Evolutionary conservation across 2,888 invertebrate species (phyloP), one percentile per base, ranked within the genome.

Genomic region (Artemia sinica): DNA sequence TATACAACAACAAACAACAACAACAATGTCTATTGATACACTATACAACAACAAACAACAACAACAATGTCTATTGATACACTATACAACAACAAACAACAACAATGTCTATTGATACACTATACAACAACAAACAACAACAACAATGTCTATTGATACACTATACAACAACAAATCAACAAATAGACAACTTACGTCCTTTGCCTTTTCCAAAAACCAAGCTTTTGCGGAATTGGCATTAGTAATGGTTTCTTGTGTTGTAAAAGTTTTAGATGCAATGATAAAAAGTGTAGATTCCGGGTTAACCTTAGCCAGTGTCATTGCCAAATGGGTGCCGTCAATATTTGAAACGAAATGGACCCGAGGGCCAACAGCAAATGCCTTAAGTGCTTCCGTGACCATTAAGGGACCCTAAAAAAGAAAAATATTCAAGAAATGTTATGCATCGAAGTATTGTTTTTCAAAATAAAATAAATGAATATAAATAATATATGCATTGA

Each of bases 241-340:
- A 69, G 97, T 97, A 75, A 98, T 94, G 12, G 98, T 99, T 82
- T 99, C 98, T 79, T 92, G 96, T 0, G 97, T 98, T 66, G 97
- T 98, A 79, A 94, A 98, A 2, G 97, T 98, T 82, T 99, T 99
- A 4, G 97, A 97, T 0, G 98, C 98, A 76, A 99, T 91, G 77
- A 99, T 95, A 80, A 99, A 99, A 65, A 99, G 82, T 2, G 91
- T 88, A 0, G 95, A 94, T 79, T 96, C 96, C 0, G 95, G 88
- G 79, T 89, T 84, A 49, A 98, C 81, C 73, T 86, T 86, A 77
- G 91, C 92, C 71, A 97, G 81, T 6, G 91, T 89, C 79, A 96
- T 94, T 0, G 91, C 93, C 75, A 98, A 80, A 78, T 99, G 98
- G 6, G 98, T 98, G 66, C 98, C 98, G 81, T 99, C 98, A 75